phyloP scores from a whole-genome alignment of 2,113 vertebrate genomes.

The Orcinus orca region DNA sequence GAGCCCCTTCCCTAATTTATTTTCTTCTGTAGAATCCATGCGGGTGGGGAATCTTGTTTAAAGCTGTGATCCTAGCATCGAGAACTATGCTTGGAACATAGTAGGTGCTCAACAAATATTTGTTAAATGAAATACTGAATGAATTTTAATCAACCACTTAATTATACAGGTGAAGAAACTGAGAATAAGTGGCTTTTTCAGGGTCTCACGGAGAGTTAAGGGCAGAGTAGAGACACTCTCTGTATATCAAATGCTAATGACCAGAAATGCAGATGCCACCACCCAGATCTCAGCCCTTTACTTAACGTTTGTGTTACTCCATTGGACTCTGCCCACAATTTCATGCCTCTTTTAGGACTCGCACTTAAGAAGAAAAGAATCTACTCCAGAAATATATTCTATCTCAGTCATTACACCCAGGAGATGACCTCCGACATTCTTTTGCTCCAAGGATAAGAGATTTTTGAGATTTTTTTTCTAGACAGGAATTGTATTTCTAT shows the following conservation, averaged over 20 bases:
- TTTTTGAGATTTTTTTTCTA: not conserved
- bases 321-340: not conserved
- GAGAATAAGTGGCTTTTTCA: not conserved
- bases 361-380: not conserved
- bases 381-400: not conserved
- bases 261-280: not conserved
- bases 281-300: not conserved
- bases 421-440: not conserved
- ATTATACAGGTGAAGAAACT: not conserved
- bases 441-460: not conserved
- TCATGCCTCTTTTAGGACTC: not conserved
- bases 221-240: not conserved
- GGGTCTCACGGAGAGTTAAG: not conserved
- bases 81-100: not conserved
- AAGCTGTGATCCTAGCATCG: not conserved
- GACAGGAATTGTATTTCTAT: not conserved
- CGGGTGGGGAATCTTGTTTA: not conserved
- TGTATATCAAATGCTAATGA: not conserved
- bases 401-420: not conserved
- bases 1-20: not conserved
- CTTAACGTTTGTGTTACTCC: not conserved
- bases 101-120: conserved; percentile 15
- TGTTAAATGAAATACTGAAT: not conserved
- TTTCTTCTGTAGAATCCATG: not conserved
- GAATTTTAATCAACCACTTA: not conserved